These are phyloP conservation scores for Cephus runcator DNA, from an alignment of 2,888 invertebrate species.

Conservation along the genomic window DNA sequence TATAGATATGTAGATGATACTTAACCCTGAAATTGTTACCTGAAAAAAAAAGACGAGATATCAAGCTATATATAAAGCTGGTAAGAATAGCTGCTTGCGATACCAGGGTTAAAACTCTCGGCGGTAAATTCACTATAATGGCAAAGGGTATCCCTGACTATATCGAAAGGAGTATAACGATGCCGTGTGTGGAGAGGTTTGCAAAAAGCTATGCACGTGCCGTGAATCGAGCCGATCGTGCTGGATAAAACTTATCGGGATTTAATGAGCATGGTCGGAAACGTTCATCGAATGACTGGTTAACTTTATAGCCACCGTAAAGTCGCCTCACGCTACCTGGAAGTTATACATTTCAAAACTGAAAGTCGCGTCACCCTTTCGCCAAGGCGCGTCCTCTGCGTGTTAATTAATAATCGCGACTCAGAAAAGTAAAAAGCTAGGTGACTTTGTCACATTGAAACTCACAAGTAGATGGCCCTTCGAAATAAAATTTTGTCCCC, in stretches of 20 bases:
- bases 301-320: neutral
- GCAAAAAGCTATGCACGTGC: neutral
- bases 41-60: neutral
- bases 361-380: neutral
- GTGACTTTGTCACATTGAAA: neutral
- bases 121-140: neutral
- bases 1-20: neutral
- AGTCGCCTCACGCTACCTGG: neutral
- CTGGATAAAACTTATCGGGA: neutral
- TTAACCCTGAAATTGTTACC: neutral
- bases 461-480: neutral
- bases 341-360: neutral
- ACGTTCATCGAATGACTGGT: neutral
- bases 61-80: neutral
- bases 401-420: neutral
- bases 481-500: neutral
- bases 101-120: neutral
- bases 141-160: neutral
- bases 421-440: neutral
- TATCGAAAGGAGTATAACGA: neutral
- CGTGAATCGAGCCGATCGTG: neutral
- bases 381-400: neutral
- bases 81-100: neutral
- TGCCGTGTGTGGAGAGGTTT: neutral
- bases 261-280: neutral